phyloP scores from a whole-genome alignment of 2,888 invertebrate species.

The Drosophila mettleri region DNA sequence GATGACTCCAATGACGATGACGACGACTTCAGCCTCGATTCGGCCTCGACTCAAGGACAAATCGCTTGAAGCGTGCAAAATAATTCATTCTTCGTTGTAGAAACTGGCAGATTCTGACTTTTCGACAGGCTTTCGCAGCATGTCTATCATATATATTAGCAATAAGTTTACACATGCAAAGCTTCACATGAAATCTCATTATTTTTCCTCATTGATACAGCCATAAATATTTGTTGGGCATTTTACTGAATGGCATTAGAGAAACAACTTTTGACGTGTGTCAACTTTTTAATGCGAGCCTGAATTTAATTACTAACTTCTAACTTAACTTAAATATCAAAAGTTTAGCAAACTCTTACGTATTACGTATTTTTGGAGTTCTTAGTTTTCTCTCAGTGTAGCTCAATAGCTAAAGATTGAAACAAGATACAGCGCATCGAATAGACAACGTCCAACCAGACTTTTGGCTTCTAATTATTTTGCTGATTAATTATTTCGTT shows the following conservation, averaged over 20 bases:
- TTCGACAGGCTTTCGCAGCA: constrained; percentile 42
- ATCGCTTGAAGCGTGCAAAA: constrained; percentile 74
- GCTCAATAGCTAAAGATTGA: background rate
- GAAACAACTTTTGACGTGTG: too few relatives aligned
- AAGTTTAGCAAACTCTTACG: too few relatives aligned
- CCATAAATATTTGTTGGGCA: too few relatives aligned
- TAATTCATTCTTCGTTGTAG: constrained; percentile 32
- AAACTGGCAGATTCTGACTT: constrained; percentile 28
- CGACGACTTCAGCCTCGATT: constrained; percentile 60
- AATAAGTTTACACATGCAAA: background rate
- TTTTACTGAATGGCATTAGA: too few relatives aligned
- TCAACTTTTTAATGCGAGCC: too few relatives aligned
- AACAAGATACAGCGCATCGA: constrained; percentile 14
- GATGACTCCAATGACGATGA: constrained; percentile 48
- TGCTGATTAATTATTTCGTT: constrained; percentile 40
- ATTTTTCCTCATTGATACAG: too few relatives aligned
- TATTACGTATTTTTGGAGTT: background rate
- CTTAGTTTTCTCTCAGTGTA: background rate
- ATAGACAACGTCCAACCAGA: background rate
- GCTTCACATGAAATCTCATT: background rate
- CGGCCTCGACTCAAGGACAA: constrained; percentile 74
- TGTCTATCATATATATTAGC: constrained; percentile 12
- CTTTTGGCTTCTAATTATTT: background rate
- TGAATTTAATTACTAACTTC: too few relatives aligned
- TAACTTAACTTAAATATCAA: too few relatives aligned